Percentiles rank a stretch among this genome's conserved stretches.
Evolutionary conservation across 2,888 invertebrate genomes (phyloP).

Genomic region (Nemotelus nigrinus): DNA sequence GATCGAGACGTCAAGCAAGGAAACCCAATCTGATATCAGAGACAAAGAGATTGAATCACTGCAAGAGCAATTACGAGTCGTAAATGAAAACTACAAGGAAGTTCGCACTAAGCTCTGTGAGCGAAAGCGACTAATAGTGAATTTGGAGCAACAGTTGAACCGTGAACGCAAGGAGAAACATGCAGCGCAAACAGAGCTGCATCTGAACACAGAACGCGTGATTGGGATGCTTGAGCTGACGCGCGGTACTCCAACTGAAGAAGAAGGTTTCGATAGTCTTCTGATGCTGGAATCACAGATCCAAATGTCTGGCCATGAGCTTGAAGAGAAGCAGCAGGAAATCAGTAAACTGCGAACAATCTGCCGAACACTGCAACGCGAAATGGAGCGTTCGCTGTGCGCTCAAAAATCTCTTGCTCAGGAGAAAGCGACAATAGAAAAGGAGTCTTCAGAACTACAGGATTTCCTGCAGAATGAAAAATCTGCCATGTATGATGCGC

Average conservation of each 20-base stretch:
- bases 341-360: conserved; percentile 76
- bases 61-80: conserved; percentile 69
- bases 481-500: conserved; percentile 78
- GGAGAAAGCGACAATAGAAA: conserved; percentile 81
- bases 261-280: conserved; percentile 76
- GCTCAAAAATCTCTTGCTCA: conserved; percentile 75
- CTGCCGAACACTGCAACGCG: conserved; percentile 77
- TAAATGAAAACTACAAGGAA: conserved; percentile 71
- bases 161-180: conserved; percentile 78
- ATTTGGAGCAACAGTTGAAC: conserved; percentile 71
- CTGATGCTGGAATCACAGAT: conserved; percentile 80
- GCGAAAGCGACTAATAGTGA: conserved; percentile 65
- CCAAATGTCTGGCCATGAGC: conserved; percentile 77
- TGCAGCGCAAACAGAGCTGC: conserved; percentile 78
- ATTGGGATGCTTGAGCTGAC: conserved; percentile 69
- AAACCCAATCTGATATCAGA: conserved; percentile 73
- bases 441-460: conserved; percentile 83
- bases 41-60: conserved; percentile 73
- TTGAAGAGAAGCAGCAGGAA: conserved; percentile 79
- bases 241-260: conserved; percentile 66
- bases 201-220: conserved; percentile 78
- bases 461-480: conserved; percentile 90
- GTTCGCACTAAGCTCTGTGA: conserved; percentile 67
- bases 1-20: conserved; percentile 67
- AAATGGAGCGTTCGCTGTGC: conserved; percentile 74